These are phyloP conservation scores for Micoletzkya japonica DNA, from an alignment of 2,888 invertebrate genomes.

Conservation along the genomic window DNA sequence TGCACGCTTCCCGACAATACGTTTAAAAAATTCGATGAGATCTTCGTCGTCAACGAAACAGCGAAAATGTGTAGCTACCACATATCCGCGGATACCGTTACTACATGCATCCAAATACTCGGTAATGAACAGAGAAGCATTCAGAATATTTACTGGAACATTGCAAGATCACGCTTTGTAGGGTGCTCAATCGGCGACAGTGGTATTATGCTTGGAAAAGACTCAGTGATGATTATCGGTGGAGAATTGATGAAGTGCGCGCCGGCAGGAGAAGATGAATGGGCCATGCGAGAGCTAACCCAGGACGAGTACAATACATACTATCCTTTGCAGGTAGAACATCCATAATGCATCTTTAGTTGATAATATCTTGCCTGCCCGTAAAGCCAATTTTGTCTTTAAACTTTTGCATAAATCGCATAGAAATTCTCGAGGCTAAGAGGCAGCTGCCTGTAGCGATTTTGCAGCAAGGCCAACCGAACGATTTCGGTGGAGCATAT, in stretches of 20 bases:
- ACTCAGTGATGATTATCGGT: background rate
- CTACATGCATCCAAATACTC: constrained; percentile 14
- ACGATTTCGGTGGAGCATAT: no score
- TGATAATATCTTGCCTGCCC: no score
- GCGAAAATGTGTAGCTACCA: constrained; percentile 13
- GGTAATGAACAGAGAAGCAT: background rate
- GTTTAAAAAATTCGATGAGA: constrained; percentile 11
- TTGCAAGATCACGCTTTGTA: no score
- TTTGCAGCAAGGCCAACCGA: no score
- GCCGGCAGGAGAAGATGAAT: background rate
- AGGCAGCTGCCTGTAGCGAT: no score
- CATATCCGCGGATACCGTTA: constrained; percentile 2
- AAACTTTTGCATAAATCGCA: no score
- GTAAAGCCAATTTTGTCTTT: no score
- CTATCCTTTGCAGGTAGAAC: constrained; percentile 7
- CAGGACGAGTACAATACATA: constrained; percentile 13
- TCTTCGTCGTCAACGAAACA: background rate
- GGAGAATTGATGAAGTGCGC: constrained; percentile 17
- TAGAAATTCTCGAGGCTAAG: no score
- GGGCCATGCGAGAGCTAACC: constrained; percentile 18
- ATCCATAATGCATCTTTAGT: no score
- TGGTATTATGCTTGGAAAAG: background rate
- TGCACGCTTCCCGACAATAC: constrained; percentile 10
- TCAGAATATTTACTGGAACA: background rate
- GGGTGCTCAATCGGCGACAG: constrained; percentile 12